Conservation (phyloP, 2,797 vertebrate species). For the Aeoliscus strigatus region DNA sequence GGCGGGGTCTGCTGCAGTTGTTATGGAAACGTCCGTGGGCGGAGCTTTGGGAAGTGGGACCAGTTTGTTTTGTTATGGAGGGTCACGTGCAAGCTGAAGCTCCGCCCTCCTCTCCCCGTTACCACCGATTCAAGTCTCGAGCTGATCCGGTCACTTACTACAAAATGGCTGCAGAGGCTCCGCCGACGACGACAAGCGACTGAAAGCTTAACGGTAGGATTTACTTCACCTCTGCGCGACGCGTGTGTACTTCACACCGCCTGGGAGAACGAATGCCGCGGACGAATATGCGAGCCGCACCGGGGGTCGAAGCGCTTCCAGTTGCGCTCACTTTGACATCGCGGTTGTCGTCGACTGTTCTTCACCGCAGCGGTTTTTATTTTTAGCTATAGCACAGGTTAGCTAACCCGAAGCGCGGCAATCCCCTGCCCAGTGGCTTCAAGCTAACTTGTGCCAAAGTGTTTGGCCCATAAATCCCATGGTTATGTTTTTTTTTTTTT, state of each 20-base stretch:
- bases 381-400: not conserved
- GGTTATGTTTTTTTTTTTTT: conserved; percentile 25
- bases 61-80: conserved; percentile 76
- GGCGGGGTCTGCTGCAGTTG: conserved; percentile 60
- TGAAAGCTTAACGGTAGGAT: conserved; percentile 71
- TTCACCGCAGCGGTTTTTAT: conserved; percentile 2
- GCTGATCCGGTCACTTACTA: conserved; percentile 77
- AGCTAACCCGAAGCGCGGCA: too few species aligned
- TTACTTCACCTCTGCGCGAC: conserved; percentile 3
- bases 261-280: conserved; percentile 2
- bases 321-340: conserved; percentile 58
- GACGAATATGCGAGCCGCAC: conserved; percentile 16
- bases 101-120: conserved; percentile 62
- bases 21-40: conserved; percentile 65
- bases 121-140: conserved; percentile 66
- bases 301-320: conserved; percentile 20
- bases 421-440: not conserved
- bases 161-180: conserved; percentile 81
- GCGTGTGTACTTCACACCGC: not conserved
- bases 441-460: not conserved
- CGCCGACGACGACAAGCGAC: conserved; percentile 56
- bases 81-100: conserved; percentile 68
- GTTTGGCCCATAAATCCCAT: conserved; percentile 8
- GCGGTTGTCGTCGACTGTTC: conserved; percentile 32
- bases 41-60: conserved; percentile 39